phyloP scores from a whole-genome alignment of 1,140 invertebrate genomes.

The Coenobita brevimanus region DNA sequence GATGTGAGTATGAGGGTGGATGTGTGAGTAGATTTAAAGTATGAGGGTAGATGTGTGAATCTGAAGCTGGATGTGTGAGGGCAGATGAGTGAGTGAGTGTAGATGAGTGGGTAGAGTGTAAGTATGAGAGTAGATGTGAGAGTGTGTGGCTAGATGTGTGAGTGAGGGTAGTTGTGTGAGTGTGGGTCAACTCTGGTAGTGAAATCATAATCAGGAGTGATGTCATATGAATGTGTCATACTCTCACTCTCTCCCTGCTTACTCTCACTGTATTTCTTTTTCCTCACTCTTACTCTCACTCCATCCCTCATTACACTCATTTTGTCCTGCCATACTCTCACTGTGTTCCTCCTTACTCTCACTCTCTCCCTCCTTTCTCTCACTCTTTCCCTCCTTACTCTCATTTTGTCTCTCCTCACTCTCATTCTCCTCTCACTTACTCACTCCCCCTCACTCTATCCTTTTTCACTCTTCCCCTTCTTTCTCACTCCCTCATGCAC shows the following conservation, averaged over 20 bases:
- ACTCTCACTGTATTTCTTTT: conserved; percentile 20
- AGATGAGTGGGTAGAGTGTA: no score
- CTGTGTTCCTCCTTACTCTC: conserved; percentile 20
- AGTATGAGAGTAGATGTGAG: no score
- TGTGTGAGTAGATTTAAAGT: no score
- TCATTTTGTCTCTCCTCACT: conserved; percentile 2
- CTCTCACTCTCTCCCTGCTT: conserved; percentile 32
- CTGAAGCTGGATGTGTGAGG: background rate
- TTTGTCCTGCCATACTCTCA: background rate
- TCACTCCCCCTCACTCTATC: background rate
- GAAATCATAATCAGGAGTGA: background rate
- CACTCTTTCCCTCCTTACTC: background rate
- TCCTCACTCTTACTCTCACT: conserved; percentile 24
- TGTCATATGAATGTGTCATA: background rate
- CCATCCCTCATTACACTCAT: conserved; percentile 38
- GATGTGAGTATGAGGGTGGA: no score
- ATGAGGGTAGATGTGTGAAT: no score
- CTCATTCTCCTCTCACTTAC: background rate
- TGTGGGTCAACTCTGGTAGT: background rate
- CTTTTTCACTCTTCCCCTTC: background rate
- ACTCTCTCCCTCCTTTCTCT: conserved; percentile 21
- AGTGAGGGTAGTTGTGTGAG: no score
- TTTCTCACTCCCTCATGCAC: background rate
- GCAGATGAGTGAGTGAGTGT: background rate
- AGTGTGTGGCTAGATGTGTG: no score